Percentiles rank a stretch among this genome's conserved stretches.
Evolutionary conservation across 2,113 vertebrate genomes (phyloP).

Genomic region (Neogale vison): DNA sequence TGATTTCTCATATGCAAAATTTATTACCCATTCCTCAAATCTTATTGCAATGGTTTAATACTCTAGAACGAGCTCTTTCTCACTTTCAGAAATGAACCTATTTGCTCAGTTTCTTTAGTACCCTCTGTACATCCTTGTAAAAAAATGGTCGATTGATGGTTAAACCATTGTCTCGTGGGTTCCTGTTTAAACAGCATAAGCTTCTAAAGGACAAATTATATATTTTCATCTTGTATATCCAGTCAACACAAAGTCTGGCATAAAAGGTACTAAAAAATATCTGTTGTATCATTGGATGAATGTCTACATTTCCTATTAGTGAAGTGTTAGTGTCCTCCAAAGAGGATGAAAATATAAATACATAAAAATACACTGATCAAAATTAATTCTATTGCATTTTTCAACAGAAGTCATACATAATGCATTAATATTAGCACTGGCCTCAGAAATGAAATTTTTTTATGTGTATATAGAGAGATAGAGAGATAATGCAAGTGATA

Average conservation of each 20-base stretch:
- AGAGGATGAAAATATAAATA: not conserved
- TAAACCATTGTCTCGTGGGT: not conserved
- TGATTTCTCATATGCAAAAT: not conserved
- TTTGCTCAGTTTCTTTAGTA: not conserved
- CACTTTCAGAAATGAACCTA: not conserved
- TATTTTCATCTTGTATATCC: not conserved
- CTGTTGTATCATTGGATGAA: not conserved
- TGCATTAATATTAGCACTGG: not conserved
- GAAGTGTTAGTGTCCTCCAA: not conserved
- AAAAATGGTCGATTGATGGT: not conserved
- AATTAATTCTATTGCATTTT: not conserved
- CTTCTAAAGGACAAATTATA: not conserved
- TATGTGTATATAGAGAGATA: not conserved
- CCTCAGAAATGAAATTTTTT: not conserved
- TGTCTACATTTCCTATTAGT: not conserved
- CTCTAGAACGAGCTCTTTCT: not conserved
- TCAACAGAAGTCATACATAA: not conserved
- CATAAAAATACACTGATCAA: not conserved
- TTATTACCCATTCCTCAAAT: not conserved
- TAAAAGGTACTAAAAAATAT: not conserved
- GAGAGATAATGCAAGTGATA: not conserved
- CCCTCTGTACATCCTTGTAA: not conserved
- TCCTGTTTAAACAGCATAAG: not conserved
- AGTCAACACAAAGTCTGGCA: not conserved
- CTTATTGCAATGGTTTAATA: not conserved